These are phyloP conservation scores for Thecophora atra DNA, from an alignment of 2,888 invertebrate species.

Conservation along the genomic window DNA sequence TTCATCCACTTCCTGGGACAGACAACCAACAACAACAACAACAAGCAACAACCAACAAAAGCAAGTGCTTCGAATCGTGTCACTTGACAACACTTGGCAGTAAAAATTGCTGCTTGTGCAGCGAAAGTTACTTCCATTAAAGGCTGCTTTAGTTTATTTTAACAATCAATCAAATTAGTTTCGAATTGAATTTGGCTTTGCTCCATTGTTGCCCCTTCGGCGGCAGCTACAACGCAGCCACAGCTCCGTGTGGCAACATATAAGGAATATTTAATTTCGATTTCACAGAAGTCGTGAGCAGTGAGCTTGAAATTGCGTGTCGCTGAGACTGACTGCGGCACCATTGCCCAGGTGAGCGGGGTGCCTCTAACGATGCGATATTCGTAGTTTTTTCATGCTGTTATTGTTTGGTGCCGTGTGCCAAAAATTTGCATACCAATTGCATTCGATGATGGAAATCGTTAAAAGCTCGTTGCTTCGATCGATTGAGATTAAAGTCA, in stretches of 20 bases:
- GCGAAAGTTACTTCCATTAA: conserved; percentile 19
- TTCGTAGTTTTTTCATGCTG: neutral
- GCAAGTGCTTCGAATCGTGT: neutral
- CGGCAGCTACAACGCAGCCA: conserved; percentile 21
- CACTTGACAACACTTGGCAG: neutral
- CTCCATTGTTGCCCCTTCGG: neutral
- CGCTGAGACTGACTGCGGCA: neutral
- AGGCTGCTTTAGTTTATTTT: conserved; percentile 18
- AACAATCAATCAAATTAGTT: conserved; percentile 31
- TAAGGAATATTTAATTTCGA: conserved; percentile 6
- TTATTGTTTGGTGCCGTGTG: neutral
- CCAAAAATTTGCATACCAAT: conserved; percentile 21
- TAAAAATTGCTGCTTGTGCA: neutral
- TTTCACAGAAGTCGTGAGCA: neutral
- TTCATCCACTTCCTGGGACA: neutral
- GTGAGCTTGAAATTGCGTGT: neutral
- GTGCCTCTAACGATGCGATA: neutral
- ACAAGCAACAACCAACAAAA: neutral
- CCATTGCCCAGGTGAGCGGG: neutral
- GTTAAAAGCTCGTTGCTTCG: conserved; percentile 17
- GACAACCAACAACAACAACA: neutral
- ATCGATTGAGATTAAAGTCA: neutral
- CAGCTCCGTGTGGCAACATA: conserved; percentile 10
- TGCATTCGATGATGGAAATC: neutral
- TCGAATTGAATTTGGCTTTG: conserved; percentile 4